Conservation (phyloP, 2,113 vertebrate species). For the Dicaeum eximium region DNA sequence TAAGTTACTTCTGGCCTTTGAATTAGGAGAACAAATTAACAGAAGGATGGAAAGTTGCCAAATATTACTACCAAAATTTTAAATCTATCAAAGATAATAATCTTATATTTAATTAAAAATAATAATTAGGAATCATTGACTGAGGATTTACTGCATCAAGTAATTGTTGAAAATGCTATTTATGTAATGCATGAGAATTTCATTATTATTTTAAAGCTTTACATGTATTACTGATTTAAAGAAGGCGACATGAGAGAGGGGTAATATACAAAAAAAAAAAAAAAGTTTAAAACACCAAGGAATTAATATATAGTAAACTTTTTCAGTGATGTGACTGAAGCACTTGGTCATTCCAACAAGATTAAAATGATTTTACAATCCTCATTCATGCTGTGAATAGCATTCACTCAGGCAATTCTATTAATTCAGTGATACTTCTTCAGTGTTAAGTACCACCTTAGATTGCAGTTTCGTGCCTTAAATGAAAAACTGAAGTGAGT, state of each 20-base stretch:
- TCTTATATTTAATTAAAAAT: not conserved
- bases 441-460: not conserved
- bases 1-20: not conserved
- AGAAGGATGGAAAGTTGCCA: not conserved
- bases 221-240: not conserved
- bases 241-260: not conserved
- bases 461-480: not conserved
- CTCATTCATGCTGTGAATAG: not conserved
- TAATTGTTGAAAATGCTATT: not conserved
- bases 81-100: not conserved
- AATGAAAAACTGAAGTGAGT: not conserved
- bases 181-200: not conserved
- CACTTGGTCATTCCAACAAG: not conserved
- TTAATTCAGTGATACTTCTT: slow-evolving; percentile 32
- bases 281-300: not conserved
- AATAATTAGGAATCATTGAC: not conserved
- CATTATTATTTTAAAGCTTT: not conserved
- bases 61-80: not conserved
- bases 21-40: not conserved
- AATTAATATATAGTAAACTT: not conserved
- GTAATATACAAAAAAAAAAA: not conserved
- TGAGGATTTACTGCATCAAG: not conserved
- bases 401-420: not conserved
- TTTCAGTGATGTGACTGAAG: not conserved
- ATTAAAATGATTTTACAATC: not conserved